Base-by-base conservation (phyloP, 2,888 invertebrate genomes). In the Drosophila subsilvestris region DNA sequence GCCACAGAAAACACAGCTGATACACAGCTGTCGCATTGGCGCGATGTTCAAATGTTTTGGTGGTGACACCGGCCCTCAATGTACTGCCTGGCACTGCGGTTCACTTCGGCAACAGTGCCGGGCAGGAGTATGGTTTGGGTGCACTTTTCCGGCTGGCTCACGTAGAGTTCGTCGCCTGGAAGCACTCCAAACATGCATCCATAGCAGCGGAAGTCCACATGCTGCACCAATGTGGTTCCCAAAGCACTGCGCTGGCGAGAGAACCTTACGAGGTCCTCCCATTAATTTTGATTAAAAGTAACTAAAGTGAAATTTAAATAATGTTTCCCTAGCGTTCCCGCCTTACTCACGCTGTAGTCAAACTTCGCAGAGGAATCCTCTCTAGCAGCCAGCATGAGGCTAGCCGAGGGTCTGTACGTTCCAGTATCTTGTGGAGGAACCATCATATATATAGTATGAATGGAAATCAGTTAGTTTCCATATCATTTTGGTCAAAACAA, bases 141-240 rank as follows among this genome's bases (percentile, higher is more conserved):
- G 57, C 75, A 81, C 10, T 51, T 63, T 12, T 92, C 86, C 0
- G 92, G 90, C n/a, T 90, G 63, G 14, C 79, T 57, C 7, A 93
- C 93, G 85, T 93, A 93, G 14, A 92, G 82, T 66, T 93, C 93
- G 80, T 94, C 93, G 32, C 95, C 95, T 93, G 95, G 95, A 49
- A 95, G 89, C 58, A 95, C 81, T 49, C 92, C 91, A 14, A 95
- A 76, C 10, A 90, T 61, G 44, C 95, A 95, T 92, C 96, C 94
- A 63, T 91, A 93, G 47, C 94, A 93, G 55, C 92, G 90, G 69
- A 94, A 90, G 50, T 86, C 84, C 4, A 95, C 91, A 57, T 96
- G 94, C 85, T 93, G 93, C 10, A 92, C 58, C 57, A 94, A 88
- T 51, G 94, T 93, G 67, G 93, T 92, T 22, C 95, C 95, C 54